These are phyloP conservation scores for Dallia pectoralis DNA, from an alignment of 2,797 vertebrate species.

Conservation along the genomic window DNA sequence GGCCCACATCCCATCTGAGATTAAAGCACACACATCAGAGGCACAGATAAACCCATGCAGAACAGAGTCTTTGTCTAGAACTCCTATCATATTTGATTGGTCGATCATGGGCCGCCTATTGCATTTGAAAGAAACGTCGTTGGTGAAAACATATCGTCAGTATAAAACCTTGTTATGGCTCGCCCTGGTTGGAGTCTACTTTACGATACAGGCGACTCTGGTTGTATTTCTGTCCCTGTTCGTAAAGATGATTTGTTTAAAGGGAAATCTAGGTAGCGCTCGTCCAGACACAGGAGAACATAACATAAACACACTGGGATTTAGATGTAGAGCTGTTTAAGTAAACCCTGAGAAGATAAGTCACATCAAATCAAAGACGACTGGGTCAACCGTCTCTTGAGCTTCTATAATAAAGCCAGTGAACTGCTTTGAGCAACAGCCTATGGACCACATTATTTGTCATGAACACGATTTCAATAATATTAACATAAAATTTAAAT, in stretches of 20 bases:
- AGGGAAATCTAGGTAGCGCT: constrained; percentile 55
- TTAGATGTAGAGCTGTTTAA: constrained; percentile 23
- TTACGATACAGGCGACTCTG: constrained; percentile 53
- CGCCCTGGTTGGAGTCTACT: constrained; percentile 31
- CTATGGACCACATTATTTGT: not conserved
- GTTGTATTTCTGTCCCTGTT: constrained; percentile 51
- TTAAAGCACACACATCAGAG: constrained; percentile 39
- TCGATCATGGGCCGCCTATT: constrained; percentile 65
- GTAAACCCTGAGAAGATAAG: constrained; percentile 32
- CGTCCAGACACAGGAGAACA: constrained; percentile 39
- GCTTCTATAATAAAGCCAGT: not conserved
- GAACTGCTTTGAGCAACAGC: not conserved
- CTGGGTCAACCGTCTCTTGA: not conserved
- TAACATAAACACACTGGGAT: constrained; percentile 12
- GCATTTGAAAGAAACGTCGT: constrained; percentile 32
- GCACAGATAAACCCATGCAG: constrained; percentile 52
- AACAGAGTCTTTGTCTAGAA: constrained; percentile 60
- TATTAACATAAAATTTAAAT: too few relatives aligned
- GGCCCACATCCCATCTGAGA: constrained; percentile 55
- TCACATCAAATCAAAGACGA: constrained; percentile 26
- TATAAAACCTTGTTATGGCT: not conserved
- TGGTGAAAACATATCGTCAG: too few relatives aligned
- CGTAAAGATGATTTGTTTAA: constrained; percentile 62
- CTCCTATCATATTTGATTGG: constrained; percentile 67
- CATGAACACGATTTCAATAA: too few relatives aligned